Conservation (phyloP, 2,797 vertebrate genomes). For the Rhabdomys pumilio region DNA sequence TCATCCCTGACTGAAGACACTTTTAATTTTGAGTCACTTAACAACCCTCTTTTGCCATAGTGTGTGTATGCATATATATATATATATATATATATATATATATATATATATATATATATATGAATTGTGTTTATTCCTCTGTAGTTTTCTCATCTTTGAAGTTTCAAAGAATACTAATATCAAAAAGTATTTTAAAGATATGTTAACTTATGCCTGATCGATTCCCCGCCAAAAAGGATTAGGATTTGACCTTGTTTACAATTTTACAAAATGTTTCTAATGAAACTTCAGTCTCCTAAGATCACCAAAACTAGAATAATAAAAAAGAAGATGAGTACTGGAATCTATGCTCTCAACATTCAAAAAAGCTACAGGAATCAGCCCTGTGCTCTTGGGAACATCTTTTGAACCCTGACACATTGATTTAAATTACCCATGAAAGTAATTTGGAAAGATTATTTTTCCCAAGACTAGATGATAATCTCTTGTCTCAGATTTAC, state of each 20-base stretch:
- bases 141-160: constrained; percentile 21
- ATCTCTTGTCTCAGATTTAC: neutral
- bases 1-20: neutral
- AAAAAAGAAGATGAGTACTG: neutral
- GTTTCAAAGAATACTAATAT: neutral
- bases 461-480: neutral
- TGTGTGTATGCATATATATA: neutral
- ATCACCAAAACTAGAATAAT: constrained; percentile 6
- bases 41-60: neutral
- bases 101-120: neutral
- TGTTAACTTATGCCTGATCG: neutral
- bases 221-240: constrained; percentile 15
- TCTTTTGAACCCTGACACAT: neutral
- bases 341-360: neutral
- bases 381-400: neutral
- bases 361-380: neutral
- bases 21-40: neutral
- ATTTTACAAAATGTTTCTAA: constrained; percentile 7
- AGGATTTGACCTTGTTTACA: neutral
- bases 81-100: neutral
- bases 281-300: constrained; percentile 17
- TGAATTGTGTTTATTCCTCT: neutral
- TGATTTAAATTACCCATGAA: neutral
- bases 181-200: neutral
- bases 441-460: neutral